Evolutionary conservation across 2,888 invertebrate species (phyloP), one percentile per base, ranked within the genome.

Genomic region (Eupithecia subumbrata): DNA sequence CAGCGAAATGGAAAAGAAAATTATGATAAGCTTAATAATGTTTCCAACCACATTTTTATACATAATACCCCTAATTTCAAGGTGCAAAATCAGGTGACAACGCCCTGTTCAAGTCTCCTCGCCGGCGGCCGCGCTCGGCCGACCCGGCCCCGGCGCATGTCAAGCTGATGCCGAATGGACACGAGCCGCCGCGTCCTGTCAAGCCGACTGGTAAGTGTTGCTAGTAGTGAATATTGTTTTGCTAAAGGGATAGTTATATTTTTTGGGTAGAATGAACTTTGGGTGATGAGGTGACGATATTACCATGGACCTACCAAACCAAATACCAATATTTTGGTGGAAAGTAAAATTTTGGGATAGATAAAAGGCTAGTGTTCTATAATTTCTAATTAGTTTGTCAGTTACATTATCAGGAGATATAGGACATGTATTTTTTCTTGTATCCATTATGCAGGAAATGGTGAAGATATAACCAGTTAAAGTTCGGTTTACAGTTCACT

Each of bases 101-200:
- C 69, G 84, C 95, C 72, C 96, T 96, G 86, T 97, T 96, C 92
- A 95, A 96, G 82, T 98, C 98, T 71, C 97, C 98, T 40, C 97
- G 97, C 86, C 96, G 97, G 81, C 97, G 97, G 85, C 96, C 97
- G 69, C 96, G 96, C 86, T 96, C 96, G 25, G 96, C 96, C 60
- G 95, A 96, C 84, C 95, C 96, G 1, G 94, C 88, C 78, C 88
- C 88, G 1, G 87, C 90, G 76, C 88, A 85, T 73, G 82, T 79
- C 75, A 89, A 89, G 79, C 90, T 88, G 78, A 83, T 91, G 74
- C 87, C 90, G 80, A 92, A 93, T 83, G 93, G 92, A 89, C 95
- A 96, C 80, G 92, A 96, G 91, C 95, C 96, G 89, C 97, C 97
- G 89, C 95, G 97, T 87, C 97, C 97, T 89, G 96, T 96, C 95